phyloP scores from a whole-genome alignment of 2,888 invertebrate species.

The Gisinianus flammeolus region DNA sequence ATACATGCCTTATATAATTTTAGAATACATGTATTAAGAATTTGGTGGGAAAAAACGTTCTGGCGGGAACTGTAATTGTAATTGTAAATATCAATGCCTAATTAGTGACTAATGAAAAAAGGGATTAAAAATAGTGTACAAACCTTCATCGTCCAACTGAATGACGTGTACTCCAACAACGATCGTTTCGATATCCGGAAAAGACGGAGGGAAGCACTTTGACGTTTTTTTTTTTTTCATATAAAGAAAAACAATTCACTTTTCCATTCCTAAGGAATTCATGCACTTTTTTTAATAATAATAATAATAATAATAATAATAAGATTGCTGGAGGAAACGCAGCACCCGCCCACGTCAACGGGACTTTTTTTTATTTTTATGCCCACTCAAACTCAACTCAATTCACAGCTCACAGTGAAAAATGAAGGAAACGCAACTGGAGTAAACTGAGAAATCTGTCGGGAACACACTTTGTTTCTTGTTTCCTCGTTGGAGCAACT shows the following conservation, averaged over 20 bases:
- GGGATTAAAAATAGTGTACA: not conserved
- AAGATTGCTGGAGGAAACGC: too few species aligned
- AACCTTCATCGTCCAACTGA: conserved; percentile 11
- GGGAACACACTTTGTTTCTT: conserved; percentile 1
- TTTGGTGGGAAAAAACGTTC: too few species aligned
- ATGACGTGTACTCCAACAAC: not conserved
- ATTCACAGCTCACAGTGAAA: not conserved
- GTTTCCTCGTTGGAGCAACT: not conserved
- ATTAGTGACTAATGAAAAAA: not conserved
- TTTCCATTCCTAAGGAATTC: not conserved
- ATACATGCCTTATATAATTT: too few species aligned
- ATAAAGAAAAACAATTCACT: conserved; percentile 7
- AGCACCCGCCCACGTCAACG: too few species aligned
- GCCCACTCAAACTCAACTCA: not conserved
- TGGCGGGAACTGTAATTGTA: too few species aligned
- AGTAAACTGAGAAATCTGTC: conserved; percentile 1
- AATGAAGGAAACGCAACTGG: not conserved
- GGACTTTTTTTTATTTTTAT: too few species aligned
- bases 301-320: too few species aligned
- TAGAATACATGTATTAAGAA: too few species aligned
- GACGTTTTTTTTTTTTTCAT: too few species aligned
- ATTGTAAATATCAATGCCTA: too few species aligned
- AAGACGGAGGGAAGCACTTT: too few species aligned
- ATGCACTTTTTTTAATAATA: not conserved
- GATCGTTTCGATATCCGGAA: not conserved